phyloP scores from a whole-genome alignment of 2,113 vertebrate species.

The Megaceryle maxima region DNA sequence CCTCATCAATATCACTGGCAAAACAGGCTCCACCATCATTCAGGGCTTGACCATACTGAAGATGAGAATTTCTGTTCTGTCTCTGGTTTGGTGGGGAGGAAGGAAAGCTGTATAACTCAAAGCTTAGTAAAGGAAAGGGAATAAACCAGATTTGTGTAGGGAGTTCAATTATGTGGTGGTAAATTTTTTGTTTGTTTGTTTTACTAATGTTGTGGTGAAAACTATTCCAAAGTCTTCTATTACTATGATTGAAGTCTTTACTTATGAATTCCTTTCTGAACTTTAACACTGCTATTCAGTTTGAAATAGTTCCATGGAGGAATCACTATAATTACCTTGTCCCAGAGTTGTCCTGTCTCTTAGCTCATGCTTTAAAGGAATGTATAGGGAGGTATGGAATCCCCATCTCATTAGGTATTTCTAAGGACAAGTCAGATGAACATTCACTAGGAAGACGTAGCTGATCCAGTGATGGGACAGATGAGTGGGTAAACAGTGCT shows the following conservation, averaged over 20 bases:
- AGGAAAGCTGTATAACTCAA: neutral
- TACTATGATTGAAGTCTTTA: neutral
- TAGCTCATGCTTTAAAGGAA: neutral
- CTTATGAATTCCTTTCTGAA: neutral
- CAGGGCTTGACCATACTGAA: neutral
- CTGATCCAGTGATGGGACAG: neutral
- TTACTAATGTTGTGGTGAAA: neutral
- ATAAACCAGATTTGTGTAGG: neutral
- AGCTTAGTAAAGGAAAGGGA: neutral
- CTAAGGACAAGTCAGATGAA: neutral
- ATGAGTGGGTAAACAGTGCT: neutral
- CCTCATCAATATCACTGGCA: neutral
- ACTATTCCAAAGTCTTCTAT: neutral
- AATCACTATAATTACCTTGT: neutral
- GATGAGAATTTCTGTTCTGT: neutral
- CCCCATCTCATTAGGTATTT: neutral
- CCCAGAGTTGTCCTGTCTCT: neutral
- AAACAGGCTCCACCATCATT: neutral
- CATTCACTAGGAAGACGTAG: neutral
- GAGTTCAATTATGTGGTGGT: neutral
- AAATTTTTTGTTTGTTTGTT: neutral
- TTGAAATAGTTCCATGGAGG: neutral
- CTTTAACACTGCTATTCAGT: neutral
- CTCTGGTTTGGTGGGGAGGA: neutral
- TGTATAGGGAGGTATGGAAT: neutral